phyloP scores from a whole-genome alignment of 2,797 vertebrate species.

The Toxotes lorentzi region DNA sequence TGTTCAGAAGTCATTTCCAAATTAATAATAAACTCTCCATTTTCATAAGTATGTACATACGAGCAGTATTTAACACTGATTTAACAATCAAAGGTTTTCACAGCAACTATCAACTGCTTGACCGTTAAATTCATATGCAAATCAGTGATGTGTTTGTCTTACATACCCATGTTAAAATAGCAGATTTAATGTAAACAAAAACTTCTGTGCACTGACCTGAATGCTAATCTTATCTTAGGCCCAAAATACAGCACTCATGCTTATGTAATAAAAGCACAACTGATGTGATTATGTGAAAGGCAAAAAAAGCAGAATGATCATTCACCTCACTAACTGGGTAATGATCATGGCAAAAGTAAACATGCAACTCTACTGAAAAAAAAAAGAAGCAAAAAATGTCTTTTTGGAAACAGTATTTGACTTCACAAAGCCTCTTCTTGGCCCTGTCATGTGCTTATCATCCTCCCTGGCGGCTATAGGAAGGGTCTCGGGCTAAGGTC shows the following conservation, averaged over 20 bases:
- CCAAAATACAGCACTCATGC: background rate
- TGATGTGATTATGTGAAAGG: slow-evolving; percentile 39
- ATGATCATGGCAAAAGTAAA: slow-evolving; percentile 27
- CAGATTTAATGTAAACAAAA: background rate
- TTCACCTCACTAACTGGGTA: slow-evolving; percentile 15
- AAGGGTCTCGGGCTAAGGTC: slow-evolving; percentile 35
- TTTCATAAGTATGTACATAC: background rate
- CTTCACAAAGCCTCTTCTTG: slow-evolving; percentile 46
- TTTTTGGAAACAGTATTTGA: slow-evolving; percentile 27
- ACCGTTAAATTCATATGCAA: background rate
- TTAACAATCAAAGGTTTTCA: slow-evolving; percentile 3
- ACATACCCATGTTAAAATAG: background rate
- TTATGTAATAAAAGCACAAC: slow-evolving; percentile 34
- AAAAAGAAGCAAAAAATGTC: slow-evolving; percentile 8
- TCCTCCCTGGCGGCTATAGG: slow-evolving; percentile 51
- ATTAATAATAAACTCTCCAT: slow-evolving; percentile 26
- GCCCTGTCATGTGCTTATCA: slow-evolving; percentile 71
- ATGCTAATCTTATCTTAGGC: slow-evolving; percentile 6
- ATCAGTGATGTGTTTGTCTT: background rate
- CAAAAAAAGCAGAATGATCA: slow-evolving; percentile 8
- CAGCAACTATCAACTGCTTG: background rate
- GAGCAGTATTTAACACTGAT: slow-evolving; percentile 13
- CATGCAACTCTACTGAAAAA: slow-evolving; percentile 1
- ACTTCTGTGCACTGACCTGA: background rate
- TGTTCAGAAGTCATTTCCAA: slow-evolving; percentile 28